Base-by-base conservation (phyloP, 2,888 invertebrate genomes). In the Agrotis exclamationis region DNA sequence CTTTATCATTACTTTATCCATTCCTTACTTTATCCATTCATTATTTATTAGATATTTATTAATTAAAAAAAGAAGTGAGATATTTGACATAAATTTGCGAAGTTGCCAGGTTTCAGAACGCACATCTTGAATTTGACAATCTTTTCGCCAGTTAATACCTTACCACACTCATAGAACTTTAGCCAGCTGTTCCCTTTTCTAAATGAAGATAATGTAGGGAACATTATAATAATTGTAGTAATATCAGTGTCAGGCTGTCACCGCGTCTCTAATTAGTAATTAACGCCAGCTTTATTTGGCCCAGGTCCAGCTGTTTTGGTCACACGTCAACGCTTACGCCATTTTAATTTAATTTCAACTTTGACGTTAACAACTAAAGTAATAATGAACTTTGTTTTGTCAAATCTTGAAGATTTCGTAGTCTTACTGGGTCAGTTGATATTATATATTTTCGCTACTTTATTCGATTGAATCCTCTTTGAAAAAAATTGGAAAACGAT, bases 181-280 rank as follows among this genome's bases (percentile, higher is more conserved):
- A 3, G 13, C 20, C 44, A 51, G 45, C 22, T 58, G 48, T 18
- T 13, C 16, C 11, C 11, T 45, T 60, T 22, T 53, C 13, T 56
- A 54, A 68, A 70, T 56, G 9, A 7, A 63, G 28, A 62, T 53
- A 54, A 44, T 59, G 33, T 60, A 44, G 28, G 48, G 11, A 62
- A 58, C 48, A 69, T 66, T 72, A 57, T 72, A 70, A 77, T 84
- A 73, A 72, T 70, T 63, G 67, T 63, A 54, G 20, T 54, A 64
- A 71, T 78, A 86, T 75, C 72, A 79, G 57, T 73, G 83, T 73
- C 79, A 60, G 56, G 75, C 79, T 85, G 74, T 85, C 85, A 79
- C 50, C 84, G 62, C 68, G 54, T 58, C 45, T 22, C 74, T 85
- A 80, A 79, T 80, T 74, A 60, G 63, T 70, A 74, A 79, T 83